These are phyloP conservation scores for Suricata suricatta DNA, from an alignment of 2,113 vertebrate genomes.

Conservation along the genomic window DNA sequence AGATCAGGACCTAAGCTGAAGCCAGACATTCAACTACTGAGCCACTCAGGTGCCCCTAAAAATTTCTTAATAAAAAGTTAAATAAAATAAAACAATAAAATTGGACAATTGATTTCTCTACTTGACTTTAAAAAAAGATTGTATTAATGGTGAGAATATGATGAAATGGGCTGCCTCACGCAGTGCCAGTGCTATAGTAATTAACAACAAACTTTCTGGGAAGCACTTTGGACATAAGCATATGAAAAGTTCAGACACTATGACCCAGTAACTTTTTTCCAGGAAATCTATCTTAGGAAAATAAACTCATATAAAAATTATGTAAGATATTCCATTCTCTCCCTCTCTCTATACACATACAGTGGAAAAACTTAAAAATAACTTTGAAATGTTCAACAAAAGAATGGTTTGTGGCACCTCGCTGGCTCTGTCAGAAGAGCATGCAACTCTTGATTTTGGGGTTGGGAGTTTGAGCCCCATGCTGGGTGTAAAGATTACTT, in stretches of 20 bases:
- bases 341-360: background rate
- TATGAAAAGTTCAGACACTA: background rate
- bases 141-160: background rate
- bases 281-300: background rate
- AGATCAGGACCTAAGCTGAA: too few relatives aligned
- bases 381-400: background rate
- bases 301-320: constrained; percentile 1
- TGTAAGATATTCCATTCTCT: background rate
- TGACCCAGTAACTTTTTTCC: background rate
- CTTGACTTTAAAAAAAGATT: background rate
- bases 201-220: background rate
- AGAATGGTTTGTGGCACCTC: background rate
- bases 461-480: background rate
- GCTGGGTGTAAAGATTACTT: background rate
- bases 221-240: background rate
- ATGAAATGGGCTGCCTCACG: background rate
- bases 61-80: background rate
- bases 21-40: too few relatives aligned
- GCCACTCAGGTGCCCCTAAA: too few relatives aligned
- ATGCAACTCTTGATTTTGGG: background rate
- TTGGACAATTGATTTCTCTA: background rate
- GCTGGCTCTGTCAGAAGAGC: background rate
- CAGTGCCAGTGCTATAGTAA: background rate
- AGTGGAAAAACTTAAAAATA: background rate
- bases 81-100: background rate